A percentile compares a stretch with the other conserved stretches of the same genome.
Evolutionary conservation across 2,113 vertebrate genomes (phyloP).

Genomic region (Bos taurus): ARS-UCD2.0 NC_037344.1:13201001-13201500

Average conservation of each 20-base stretch:
- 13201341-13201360: not conserved
- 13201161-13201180: not conserved
- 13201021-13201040: not conserved
- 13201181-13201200: not conserved
- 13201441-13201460: not conserved
- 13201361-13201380: not conserved
- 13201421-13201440: not conserved
- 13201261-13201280: not conserved
- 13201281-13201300: constrained; percentile 7
- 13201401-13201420: not conserved
- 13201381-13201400: not conserved
- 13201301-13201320: not conserved
- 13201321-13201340: not conserved
- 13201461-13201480: not conserved
- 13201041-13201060: not conserved
- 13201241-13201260: not conserved
- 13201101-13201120: not conserved
- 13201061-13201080: not conserved
- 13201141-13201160: not conserved
- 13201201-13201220: not conserved
- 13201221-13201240: not conserved
- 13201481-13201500: not conserved
- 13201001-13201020: not conserved
- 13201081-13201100: not conserved
- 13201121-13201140: not conserved